Evolutionary conservation across 1,140 invertebrate genomes (phyloP), one percentile per base, ranked within the genome.

Genomic region (Gryllus bimaculatus): DNA sequence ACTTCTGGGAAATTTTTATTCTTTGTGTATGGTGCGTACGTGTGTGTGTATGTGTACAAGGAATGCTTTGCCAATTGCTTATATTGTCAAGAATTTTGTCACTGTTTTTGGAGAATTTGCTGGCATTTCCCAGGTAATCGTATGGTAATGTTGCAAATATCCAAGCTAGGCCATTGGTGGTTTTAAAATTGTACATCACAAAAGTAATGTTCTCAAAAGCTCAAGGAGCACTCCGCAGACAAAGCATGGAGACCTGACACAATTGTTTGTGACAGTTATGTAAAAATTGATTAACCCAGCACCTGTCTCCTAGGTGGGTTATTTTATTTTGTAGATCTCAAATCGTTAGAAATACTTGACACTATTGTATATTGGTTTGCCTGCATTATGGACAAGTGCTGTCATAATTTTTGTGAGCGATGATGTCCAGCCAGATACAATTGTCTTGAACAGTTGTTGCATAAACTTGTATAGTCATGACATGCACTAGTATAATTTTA

Each of bases 181-280:
- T 66, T 66, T 66, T 66, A 66, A 66, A 66, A 66, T 66, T 66
- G 54, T 66, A 66, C 54, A 66, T 66, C 54, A 66, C 54, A 66
- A 66, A 66, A 13, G 18, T 66, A 66, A 13, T 66, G 54, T 66
- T 66, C 54, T 66, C 54, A 13, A 13, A 13, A 18, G 54, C 54
- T 66, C 54, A 66, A 66, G 54, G 54, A 66, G 54, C 54, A 66
- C 10, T 66, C 18, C 54, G 7, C 18, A 66, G 54, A 66, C 0
- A 13, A 13, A 18, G 18, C 54, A 66, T 66, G 54, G 54, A 18
- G 54, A 66, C 54, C 54, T 66, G 54, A 66, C 54, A 66, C 54
- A 66, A 66, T 13, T 13, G 10, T 13, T 66, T 66, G 54, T 66
- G 54, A 18, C 54, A 66, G 54, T 66, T 66, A 18, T 66, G 18